phyloP scores from a whole-genome alignment of 2,113 vertebrate species.

The Burhinus oedicnemus region DNA sequence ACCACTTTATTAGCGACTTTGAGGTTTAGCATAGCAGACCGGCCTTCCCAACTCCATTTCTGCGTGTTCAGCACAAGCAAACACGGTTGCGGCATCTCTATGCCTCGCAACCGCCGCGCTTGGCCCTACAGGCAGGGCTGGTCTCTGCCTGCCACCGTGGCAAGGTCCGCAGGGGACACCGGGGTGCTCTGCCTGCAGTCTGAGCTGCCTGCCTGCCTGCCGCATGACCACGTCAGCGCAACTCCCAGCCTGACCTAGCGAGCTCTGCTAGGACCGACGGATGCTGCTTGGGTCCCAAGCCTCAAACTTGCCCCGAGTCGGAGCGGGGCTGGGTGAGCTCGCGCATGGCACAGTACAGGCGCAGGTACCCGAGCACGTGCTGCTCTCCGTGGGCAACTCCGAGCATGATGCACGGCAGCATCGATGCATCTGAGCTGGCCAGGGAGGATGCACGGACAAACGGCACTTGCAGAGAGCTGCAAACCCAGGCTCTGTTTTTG shows the following conservation, averaged over 20 bases:
- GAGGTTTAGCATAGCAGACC: not conserved
- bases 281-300: not conserved
- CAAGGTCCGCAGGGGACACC: not conserved
- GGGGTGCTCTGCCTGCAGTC: not conserved
- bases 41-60: not conserved
- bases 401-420: rapidly evolving
- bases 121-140: not conserved
- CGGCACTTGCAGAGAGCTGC: not conserved
- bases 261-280: not conserved
- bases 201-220: not conserved
- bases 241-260: not conserved
- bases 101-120: not conserved
- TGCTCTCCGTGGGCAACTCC: not conserved
- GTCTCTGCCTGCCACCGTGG: not conserved
- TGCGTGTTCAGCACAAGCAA: not conserved
- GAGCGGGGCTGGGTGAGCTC: not conserved
- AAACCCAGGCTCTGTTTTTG: not conserved
- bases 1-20: conserved; percentile 16
- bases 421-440: rapidly evolving
- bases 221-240: rapidly evolving
- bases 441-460: rapidly evolving
- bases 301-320: rapidly evolving
- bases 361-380: rapidly evolving
- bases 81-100: not conserved
- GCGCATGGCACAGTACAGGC: rapidly evolving